Conservation (phyloP, 2,113 vertebrate species). For the Serinus canaria region DNA sequence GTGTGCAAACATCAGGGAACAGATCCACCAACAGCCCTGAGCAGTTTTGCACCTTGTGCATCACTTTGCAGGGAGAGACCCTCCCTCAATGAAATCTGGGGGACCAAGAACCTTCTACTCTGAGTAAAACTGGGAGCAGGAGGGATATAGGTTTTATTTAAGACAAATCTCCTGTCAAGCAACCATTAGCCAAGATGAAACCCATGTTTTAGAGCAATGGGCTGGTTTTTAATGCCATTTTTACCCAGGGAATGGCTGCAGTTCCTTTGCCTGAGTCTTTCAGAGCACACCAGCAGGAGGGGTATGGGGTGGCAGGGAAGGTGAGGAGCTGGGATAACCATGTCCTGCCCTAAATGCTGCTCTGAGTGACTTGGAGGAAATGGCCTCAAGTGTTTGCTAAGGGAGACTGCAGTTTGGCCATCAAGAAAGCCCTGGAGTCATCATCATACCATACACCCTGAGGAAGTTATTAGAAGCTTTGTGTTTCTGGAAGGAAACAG, state of each 20-base stretch:
- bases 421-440: not conserved
- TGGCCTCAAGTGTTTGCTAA: not conserved
- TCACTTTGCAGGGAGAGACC: not conserved
- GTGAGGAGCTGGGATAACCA: not conserved
- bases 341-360: not conserved
- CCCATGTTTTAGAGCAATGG: not conserved
- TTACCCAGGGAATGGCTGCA: not conserved
- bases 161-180: not conserved
- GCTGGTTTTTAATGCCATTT: not conserved
- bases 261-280: not conserved
- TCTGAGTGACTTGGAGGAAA: not conserved
- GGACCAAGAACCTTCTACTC: rapidly evolving
- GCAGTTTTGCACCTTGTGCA: not conserved
- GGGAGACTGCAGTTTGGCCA: not conserved
- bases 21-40: not conserved
- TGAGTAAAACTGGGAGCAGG: not conserved
- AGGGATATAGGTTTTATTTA: not conserved
- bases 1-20: not conserved
- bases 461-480: not conserved
- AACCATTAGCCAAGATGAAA: not conserved
- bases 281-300: too few relatives aligned
- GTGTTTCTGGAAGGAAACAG: not conserved
- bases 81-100: not conserved
- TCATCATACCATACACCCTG: not conserved
- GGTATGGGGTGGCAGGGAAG: not conserved